phyloP scores from a whole-genome alignment of 2,113 vertebrate genomes.

The Oncorhynchus nerka region DNA sequence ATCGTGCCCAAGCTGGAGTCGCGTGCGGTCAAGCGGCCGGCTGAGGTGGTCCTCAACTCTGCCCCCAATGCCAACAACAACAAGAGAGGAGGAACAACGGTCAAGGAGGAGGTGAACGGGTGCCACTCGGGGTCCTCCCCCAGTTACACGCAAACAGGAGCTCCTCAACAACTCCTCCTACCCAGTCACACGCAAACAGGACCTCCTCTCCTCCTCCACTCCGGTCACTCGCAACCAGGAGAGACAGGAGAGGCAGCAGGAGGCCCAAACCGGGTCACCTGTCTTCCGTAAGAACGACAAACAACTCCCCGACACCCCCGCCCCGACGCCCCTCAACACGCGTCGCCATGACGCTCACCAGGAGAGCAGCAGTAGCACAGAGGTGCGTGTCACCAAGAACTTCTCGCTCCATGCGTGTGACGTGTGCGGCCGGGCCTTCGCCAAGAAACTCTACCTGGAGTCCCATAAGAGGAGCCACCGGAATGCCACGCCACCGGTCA shows the following conservation, averaged over 20 bases:
- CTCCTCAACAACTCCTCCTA: conserved; percentile 33
- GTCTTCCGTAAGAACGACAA: conserved; percentile 68
- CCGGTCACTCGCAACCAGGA: conserved; percentile 51
- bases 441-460: conserved; percentile 93
- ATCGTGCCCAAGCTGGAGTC: conserved; percentile 94
- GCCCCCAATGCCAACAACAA: conserved; percentile 37
- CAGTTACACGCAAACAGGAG: conserved; percentile 60
- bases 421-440: conserved; percentile 93
- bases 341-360: conserved; percentile 53
- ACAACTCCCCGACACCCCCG: conserved; percentile 68
- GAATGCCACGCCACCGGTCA: conserved; percentile 60
- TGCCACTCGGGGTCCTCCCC: conserved; percentile 47
- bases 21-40: conserved; percentile 89
- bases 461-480: conserved; percentile 93
- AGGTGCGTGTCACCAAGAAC: conserved; percentile 91
- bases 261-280: conserved; percentile 60
- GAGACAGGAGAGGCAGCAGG: conserved; percentile 72
- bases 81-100: conserved; percentile 70
- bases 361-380: conserved; percentile 80
- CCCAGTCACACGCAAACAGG: conserved; percentile 52
- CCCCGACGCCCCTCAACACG: conserved; percentile 40
- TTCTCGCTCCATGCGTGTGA: conserved; percentile 92
- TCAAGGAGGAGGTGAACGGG: conserved; percentile 63
- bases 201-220: conserved; percentile 7
- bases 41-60: conserved; percentile 86